phyloP scores from a whole-genome alignment of 1,140 invertebrate genomes.

The Zaprionus nigranus region DNA sequence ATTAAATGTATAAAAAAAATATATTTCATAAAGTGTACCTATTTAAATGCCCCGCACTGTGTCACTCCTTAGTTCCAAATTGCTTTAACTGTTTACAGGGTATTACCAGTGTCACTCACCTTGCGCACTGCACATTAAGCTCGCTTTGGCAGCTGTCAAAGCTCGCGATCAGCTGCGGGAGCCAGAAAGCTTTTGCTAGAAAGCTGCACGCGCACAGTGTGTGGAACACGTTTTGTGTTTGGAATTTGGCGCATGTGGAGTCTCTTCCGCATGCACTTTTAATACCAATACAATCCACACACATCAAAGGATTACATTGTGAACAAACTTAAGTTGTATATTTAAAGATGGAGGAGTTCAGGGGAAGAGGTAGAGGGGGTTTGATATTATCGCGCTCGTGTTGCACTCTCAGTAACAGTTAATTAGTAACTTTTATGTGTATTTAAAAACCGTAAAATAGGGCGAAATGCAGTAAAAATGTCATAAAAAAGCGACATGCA shows the following conservation, averaged over 20 bases:
- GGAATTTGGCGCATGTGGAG: conserved; percentile 8
- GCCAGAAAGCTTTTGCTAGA: conserved; percentile 13
- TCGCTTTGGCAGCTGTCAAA: conserved; percentile 23
- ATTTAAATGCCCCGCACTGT: background rate
- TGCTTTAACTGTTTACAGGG: background rate
- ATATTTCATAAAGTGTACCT: background rate
- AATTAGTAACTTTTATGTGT: conserved; percentile 20
- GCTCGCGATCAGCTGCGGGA: conserved; percentile 35
- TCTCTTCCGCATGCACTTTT: background rate
- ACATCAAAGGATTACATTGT: background rate
- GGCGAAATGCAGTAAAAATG: conserved; percentile 43
- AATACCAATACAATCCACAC: background rate
- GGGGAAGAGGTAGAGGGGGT: background rate
- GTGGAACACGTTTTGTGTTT: conserved; percentile 22
- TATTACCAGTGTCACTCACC: background rate
- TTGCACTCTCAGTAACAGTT: conserved; percentile 1
- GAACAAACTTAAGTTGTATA: conserved; percentile 11
- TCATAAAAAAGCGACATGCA: conserved; percentile 46
- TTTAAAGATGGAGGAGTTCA: background rate
- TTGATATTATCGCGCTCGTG: conserved; percentile 15
- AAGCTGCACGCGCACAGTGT: conserved; percentile 23
- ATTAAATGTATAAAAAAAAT: background rate
- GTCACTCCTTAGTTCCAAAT: background rate
- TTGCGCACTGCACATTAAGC: conserved; percentile 32
- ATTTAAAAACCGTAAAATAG: conserved; percentile 37